phyloP scores from a whole-genome alignment of 2,888 invertebrate species.

The Gibbula magus region DNA sequence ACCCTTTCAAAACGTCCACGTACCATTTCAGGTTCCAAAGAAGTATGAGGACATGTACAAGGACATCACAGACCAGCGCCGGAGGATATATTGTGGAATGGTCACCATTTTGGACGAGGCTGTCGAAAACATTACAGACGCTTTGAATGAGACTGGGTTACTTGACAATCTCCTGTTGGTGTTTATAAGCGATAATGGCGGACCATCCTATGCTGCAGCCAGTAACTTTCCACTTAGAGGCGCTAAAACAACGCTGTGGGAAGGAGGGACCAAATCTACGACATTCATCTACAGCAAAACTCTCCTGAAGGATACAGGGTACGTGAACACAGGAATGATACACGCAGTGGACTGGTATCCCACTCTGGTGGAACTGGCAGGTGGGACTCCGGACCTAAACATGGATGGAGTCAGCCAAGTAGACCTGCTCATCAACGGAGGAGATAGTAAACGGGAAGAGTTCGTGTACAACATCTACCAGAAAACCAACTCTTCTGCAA shows the following conservation, averaged over 20 bases:
- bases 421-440: constrained; percentile 41
- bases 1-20: constrained; percentile 65
- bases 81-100: constrained; percentile 77
- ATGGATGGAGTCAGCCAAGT: constrained; percentile 58
- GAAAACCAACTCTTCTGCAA: constrained; percentile 45
- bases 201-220: constrained; percentile 67
- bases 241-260: constrained; percentile 88
- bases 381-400: constrained; percentile 51
- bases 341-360: constrained; percentile 77
- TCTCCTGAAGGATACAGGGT: constrained; percentile 55
- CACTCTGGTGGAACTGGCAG: constrained; percentile 74
- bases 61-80: too few species aligned
- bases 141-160: constrained; percentile 81
- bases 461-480: constrained; percentile 62
- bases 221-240: constrained; percentile 76
- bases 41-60: constrained; percentile 42
- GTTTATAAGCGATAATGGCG: constrained; percentile 85
- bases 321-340: constrained; percentile 68
- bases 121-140: constrained; percentile 84
- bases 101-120: constrained; percentile 88
- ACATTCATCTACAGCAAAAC: constrained; percentile 74
- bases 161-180: constrained; percentile 87
- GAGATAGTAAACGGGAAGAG: constrained; percentile 48
- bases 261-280: constrained; percentile 81
- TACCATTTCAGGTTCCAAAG: constrained; percentile 59